A percentile compares a stretch with the other conserved stretches of the same genome.
These are phyloP conservation scores for Itoplectis maculator DNA, from an alignment of 2,888 invertebrate genomes.

Conservation along the genomic window DNA sequence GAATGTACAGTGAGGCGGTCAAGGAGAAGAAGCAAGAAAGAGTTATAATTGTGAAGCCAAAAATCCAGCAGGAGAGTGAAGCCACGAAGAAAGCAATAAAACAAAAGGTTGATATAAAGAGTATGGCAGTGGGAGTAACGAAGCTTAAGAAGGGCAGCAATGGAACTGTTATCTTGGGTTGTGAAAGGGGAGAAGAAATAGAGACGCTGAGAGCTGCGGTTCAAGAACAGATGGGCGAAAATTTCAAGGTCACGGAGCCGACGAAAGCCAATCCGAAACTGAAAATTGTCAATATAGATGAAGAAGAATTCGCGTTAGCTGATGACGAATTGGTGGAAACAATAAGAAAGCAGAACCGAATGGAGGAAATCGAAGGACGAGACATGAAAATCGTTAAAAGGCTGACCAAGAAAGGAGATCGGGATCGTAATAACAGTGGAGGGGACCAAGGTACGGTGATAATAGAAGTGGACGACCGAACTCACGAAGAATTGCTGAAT, in stretches of 20 bases:
- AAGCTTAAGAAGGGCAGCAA: slow-evolving; percentile 42
- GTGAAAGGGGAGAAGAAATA: slow-evolving; percentile 28
- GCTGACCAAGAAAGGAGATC: slow-evolving; percentile 18
- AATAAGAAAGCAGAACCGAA: slow-evolving; percentile 26
- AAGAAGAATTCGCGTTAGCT: background rate
- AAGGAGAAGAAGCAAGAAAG: slow-evolving; percentile 43
- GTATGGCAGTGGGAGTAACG: slow-evolving; percentile 49
- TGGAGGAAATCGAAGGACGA: slow-evolving; percentile 27
- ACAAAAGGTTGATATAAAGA: slow-evolving; percentile 60
- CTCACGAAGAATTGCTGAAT: background rate
- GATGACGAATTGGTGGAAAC: background rate
- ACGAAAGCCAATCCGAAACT: slow-evolving; percentile 28
- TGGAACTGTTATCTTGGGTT: slow-evolving; percentile 45
- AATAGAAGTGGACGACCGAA: background rate
- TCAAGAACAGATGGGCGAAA: slow-evolving; percentile 15
- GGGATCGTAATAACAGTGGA: background rate
- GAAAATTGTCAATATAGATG: slow-evolving; percentile 35
- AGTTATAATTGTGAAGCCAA: slow-evolving; percentile 60
- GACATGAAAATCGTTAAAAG: slow-evolving; percentile 47
- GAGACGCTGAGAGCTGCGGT: slow-evolving; percentile 22
- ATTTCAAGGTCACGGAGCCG: slow-evolving; percentile 26
- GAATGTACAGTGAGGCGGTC: slow-evolving; percentile 35
- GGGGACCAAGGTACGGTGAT: slow-evolving; percentile 20
- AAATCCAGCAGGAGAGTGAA: slow-evolving; percentile 63
- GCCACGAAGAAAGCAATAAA: slow-evolving; percentile 53